These are phyloP conservation scores for Alaudala cheleensis DNA, from an alignment of 2,113 vertebrate species.

Conservation along the genomic window DNA sequence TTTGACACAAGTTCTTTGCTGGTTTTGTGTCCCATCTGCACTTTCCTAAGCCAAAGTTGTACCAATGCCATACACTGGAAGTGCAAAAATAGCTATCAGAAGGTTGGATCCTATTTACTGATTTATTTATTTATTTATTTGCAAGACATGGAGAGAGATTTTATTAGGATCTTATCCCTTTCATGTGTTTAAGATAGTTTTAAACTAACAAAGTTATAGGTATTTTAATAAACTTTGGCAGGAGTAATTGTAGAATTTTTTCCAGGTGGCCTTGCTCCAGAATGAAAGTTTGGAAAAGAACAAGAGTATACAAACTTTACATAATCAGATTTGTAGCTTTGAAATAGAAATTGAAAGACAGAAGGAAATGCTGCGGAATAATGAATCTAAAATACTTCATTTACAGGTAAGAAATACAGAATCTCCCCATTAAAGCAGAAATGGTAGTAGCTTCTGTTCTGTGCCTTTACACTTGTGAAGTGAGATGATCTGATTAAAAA, in stretches of 20 bases:
- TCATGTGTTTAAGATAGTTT: conserved; percentile 18
- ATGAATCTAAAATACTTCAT: conserved; percentile 83
- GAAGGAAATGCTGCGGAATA: conserved; percentile 82
- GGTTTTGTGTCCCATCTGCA: neutral
- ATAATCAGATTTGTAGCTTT: conserved; percentile 84
- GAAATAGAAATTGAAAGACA: conserved; percentile 84
- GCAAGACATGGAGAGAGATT: neutral
- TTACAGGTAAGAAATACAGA: conserved; percentile 75
- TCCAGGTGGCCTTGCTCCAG: conserved; percentile 81
- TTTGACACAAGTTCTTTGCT: neutral
- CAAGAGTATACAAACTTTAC: conserved; percentile 83
- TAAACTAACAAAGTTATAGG: conserved; percentile 12
- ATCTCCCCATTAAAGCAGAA: conserved; percentile 27
- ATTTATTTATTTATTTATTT: neutral
- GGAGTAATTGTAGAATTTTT: conserved; percentile 61
- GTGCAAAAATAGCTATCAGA: neutral
- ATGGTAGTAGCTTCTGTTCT: neutral
- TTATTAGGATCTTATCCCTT: conserved; percentile 8
- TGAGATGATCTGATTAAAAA: neutral
- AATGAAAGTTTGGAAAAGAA: conserved; percentile 84
- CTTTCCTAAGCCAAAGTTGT: neutral
- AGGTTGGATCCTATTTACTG: neutral
- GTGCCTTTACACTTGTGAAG: neutral
- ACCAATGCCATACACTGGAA: neutral
- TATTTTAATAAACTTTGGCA: conserved; percentile 42